phyloP scores from a whole-genome alignment of 2,888 invertebrate species.

The Hydropsyche betteni region DNA sequence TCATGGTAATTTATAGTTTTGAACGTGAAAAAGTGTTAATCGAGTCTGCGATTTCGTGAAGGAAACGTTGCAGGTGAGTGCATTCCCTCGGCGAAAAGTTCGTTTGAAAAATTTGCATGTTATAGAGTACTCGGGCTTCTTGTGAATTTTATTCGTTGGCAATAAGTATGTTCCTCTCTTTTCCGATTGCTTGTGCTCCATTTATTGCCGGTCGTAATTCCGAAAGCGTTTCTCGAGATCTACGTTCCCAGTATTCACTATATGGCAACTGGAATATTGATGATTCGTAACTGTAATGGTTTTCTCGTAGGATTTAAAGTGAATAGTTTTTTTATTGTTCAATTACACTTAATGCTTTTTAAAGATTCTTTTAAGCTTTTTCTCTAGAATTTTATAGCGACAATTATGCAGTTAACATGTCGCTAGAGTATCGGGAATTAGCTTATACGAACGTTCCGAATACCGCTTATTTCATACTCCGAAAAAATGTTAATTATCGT shows the following conservation, averaged over 20 bases:
- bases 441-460: no score
- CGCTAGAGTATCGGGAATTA: no score
- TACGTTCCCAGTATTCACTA: neutral
- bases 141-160: neutral
- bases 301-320: no score
- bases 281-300: conserved; percentile 2
- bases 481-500: no score
- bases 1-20: neutral
- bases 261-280: conserved; percentile 9
- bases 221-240: conserved; percentile 9
- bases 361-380: no score
- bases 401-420: no score
- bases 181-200: conserved; percentile 11
- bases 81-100: no score
- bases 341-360: no score
- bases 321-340: no score
- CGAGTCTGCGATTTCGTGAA: neutral
- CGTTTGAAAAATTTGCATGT: neutral
- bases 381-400: no score
- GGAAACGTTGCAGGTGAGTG: no score
- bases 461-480: no score
- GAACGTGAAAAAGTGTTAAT: neutral
- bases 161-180: conserved; percentile 9
- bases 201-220: conserved; percentile 18
- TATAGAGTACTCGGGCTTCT: neutral